Evolutionary conservation across 2,888 invertebrate genomes (phyloP).

Genomic region (Miltochrista miniata): DNA sequence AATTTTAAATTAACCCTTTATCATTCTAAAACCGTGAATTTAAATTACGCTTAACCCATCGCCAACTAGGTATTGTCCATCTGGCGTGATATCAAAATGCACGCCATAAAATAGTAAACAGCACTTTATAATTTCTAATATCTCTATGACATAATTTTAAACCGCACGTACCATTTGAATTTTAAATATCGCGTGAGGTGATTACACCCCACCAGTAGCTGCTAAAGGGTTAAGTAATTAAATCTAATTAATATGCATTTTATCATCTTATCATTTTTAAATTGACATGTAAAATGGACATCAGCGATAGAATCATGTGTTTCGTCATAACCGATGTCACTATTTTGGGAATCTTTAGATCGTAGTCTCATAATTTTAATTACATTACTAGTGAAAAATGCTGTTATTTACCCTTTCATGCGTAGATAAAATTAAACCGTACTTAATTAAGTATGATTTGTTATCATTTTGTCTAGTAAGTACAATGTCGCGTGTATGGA

Average conservation of each 20-base stretch:
- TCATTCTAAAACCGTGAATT: no score
- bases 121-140: neutral
- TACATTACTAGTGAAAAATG: neutral
- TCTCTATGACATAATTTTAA: neutral
- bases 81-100: neutral
- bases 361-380: neutral
- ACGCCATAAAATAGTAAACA: neutral
- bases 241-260: slow-evolving; percentile 60
- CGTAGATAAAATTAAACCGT: neutral
- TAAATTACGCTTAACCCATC: neutral
- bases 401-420: neutral
- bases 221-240: slow-evolving; percentile 70
- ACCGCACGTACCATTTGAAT: neutral
- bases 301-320: slow-evolving; percentile 58
- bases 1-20: no score
- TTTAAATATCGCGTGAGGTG: slow-evolving; percentile 32
- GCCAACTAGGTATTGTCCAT: neutral
- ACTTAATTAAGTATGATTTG: neutral
- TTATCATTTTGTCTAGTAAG: no score
- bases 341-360: slow-evolving; percentile 13
- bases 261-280: slow-evolving; percentile 54
- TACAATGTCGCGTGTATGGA: no score
- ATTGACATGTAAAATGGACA: slow-evolving; percentile 65
- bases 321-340: slow-evolving; percentile 17
- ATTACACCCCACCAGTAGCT: slow-evolving; percentile 28